Evolutionary conservation across 2,888 invertebrate genomes (phyloP).

Genomic region (Acanthopleura granulata): DNA sequence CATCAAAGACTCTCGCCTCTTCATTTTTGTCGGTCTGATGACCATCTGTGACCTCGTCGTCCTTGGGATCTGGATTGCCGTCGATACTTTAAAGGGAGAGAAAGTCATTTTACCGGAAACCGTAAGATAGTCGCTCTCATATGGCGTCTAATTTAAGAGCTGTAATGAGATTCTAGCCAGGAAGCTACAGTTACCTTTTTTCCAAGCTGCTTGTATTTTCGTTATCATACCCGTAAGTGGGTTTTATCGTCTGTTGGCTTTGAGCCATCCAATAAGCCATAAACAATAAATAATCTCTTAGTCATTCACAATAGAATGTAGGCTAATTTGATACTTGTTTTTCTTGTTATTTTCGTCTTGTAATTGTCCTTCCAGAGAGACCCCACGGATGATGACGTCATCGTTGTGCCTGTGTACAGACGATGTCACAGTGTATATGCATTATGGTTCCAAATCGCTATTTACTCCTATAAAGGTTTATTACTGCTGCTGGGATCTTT

Average conservation of each 20-base stretch:
- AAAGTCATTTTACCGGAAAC: constrained; percentile 15
- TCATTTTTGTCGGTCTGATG: constrained; percentile 25
- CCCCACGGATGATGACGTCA: constrained; percentile 22
- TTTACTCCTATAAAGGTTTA: constrained; percentile 26
- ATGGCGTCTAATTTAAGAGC: too few species aligned
- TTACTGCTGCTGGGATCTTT: constrained; percentile 31
- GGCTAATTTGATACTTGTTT: too few species aligned
- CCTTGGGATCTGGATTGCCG: constrained; percentile 24
- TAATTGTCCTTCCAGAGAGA: constrained; percentile 15
- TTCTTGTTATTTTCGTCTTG: background rate
- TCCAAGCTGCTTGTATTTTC: too few species aligned
- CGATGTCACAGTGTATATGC: constrained; percentile 24
- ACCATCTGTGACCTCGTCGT: constrained; percentile 25
- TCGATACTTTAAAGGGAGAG: constrained; percentile 19
- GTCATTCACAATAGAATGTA: too few species aligned
- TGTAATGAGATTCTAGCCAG: too few species aligned
- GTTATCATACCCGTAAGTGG: too few species aligned
- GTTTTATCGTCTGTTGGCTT: too few species aligned
- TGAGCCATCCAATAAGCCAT: too few species aligned
- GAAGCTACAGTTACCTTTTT: too few species aligned
- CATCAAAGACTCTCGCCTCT: constrained; percentile 27
- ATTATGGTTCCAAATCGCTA: constrained; percentile 23
- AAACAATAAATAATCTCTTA: too few species aligned
- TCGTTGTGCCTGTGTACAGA: constrained; percentile 20
- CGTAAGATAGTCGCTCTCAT: background rate